Evolutionary conservation across 2,113 vertebrate genomes (phyloP).

Genomic region (Xerus inauris): DNA sequence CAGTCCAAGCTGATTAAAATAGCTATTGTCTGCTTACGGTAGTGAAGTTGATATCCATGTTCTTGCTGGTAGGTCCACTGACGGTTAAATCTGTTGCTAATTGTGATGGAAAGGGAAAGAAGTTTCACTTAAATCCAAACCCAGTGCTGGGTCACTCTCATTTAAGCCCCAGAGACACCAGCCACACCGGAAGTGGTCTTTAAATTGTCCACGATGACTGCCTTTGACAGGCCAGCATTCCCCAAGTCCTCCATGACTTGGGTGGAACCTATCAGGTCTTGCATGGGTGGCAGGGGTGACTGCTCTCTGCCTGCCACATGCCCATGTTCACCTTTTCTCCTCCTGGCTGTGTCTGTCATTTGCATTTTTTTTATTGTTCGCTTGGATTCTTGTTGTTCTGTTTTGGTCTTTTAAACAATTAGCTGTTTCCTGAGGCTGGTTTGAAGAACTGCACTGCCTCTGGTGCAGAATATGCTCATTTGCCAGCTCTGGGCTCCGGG

Average conservation of each 20-base stretch:
- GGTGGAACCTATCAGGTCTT: not conserved
- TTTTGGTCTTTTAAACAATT: not conserved
- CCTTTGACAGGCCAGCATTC: not conserved
- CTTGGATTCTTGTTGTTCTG: not conserved
- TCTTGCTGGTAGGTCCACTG: not conserved
- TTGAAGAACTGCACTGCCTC: not conserved
- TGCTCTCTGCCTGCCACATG: not conserved
- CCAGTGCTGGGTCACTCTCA: not conserved
- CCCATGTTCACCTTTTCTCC: not conserved
- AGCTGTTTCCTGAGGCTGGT: not conserved
- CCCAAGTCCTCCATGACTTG: not conserved
- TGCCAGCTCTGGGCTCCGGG: conserved; percentile 34
- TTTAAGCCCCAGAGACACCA: not conserved
- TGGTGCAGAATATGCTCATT: not conserved
- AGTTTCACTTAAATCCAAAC: not conserved
- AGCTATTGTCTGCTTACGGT: not conserved
- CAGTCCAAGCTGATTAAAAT: not conserved
- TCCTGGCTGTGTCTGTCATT: not conserved
- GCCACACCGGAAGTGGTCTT: not conserved
- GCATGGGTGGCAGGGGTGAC: accelerated
- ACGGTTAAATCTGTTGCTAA: not conserved
- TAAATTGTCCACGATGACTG: not conserved
- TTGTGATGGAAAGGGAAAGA: not conserved
- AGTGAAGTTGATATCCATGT: not conserved
- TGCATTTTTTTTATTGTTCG: not conserved